These are phyloP conservation scores for Lates japonicus DNA, from an alignment of 2,797 vertebrate species.

Conservation along the genomic window DNA sequence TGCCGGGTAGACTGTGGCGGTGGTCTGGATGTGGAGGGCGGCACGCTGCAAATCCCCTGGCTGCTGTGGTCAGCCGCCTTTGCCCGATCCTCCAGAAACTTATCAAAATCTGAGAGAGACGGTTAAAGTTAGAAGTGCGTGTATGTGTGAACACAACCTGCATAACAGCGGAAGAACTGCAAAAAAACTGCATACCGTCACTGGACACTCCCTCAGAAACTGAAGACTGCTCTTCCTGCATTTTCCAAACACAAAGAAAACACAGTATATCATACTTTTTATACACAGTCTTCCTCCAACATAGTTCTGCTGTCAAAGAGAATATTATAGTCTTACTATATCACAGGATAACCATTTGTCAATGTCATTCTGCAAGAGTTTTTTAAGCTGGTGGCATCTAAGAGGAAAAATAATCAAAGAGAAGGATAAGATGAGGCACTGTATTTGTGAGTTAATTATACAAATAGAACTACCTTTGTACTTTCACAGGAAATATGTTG, in stretches of 20 bases:
- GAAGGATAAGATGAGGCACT: background rate
- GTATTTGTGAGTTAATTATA: background rate
- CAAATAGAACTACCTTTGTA: background rate
- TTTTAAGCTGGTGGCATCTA: conserved; percentile 87
- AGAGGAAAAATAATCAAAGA: background rate
- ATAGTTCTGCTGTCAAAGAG: background rate
- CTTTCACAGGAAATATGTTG: background rate
- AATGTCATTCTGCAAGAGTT: conserved; percentile 90
- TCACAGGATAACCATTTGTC: conserved; percentile 94
- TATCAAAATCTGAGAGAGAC: conserved; percentile 82
- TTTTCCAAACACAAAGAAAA: conserved; percentile 49
- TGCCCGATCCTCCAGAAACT: conserved; percentile 83
- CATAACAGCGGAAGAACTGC: background rate
- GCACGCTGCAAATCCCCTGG: conserved; percentile 27
- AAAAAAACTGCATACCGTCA: conserved; percentile 73
- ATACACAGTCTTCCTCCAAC: background rate
- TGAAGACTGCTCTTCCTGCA: conserved; percentile 73
- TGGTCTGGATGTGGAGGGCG: conserved; percentile 46
- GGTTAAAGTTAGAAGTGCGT: background rate
- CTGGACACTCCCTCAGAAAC: conserved; percentile 84
- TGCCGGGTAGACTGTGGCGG: conserved; percentile 58
- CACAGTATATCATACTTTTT: background rate
- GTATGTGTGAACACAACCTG: background rate
- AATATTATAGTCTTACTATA: conserved; percentile 83
- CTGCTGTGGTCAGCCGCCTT: conserved; percentile 62